phyloP scores from a whole-genome alignment of 2,797 vertebrate species.

The Tamandua tetradactyla region DNA sequence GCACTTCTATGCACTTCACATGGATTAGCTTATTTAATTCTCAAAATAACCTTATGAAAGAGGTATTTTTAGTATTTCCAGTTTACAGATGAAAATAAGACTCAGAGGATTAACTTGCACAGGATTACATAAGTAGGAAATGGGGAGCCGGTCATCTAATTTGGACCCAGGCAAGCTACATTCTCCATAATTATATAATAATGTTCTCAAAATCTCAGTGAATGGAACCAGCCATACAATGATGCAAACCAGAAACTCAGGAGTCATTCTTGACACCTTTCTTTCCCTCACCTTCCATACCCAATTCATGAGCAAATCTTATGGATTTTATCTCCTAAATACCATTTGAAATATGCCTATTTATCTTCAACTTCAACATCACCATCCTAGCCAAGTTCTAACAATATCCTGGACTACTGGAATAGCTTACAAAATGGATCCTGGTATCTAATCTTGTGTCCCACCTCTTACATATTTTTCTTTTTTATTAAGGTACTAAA shows the following conservation, averaged over 20 bases:
- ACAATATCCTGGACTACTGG: neutral
- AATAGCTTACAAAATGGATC: neutral
- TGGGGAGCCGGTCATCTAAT: no score
- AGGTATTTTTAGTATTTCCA: neutral
- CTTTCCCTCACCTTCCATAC: no score
- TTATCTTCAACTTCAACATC: rapidly evolving
- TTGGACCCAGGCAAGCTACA: no score
- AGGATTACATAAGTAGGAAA: no score
- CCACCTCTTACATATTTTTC: neutral
- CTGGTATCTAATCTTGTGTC: rapidly evolving
- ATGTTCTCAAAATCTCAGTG: no score
- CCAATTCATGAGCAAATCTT: neutral
- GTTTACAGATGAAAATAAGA: neutral
- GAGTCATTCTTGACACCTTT: rapidly evolving
- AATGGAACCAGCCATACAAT: neutral
- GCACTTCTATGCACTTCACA: neutral
- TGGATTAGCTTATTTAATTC: neutral
- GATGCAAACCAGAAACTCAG: neutral
- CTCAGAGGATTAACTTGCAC: no score
- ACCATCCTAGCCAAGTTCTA: neutral
- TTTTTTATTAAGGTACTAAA: neutral
- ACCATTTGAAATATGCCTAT: no score
- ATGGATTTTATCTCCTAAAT: neutral
- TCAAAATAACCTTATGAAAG: neutral
- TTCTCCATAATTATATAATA: rapidly evolving